Evolutionary conservation across 2,113 vertebrate genomes (phyloP).

Genomic region (Nothobranchius kuhntae): DNA sequence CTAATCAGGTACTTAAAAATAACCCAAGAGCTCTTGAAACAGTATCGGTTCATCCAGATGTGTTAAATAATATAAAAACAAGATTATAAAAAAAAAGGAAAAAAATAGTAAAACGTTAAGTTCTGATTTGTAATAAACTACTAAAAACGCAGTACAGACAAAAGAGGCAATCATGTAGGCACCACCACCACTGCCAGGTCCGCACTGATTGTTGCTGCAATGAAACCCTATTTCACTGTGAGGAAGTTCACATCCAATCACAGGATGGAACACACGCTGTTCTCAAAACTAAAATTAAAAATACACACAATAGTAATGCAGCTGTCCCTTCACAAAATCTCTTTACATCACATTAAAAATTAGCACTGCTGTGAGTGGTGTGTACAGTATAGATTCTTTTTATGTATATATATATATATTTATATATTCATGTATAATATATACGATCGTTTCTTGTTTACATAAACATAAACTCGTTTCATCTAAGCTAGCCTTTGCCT

Average conservation of each 20-base stretch:
- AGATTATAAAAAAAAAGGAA: conserved; percentile 38
- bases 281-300: conserved; percentile 18
- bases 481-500: conserved; percentile 87
- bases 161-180: conserved; percentile 59
- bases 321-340: conserved; percentile 78
- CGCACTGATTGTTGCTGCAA: conserved; percentile 78
- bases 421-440: conserved; percentile 74
- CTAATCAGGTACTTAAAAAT: conserved; percentile 42
- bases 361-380: conserved; percentile 69
- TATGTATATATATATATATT: conserved; percentile 66
- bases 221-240: conserved; percentile 72
- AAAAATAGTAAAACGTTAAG: conserved; percentile 50
- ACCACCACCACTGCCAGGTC: conserved; percentile 60
- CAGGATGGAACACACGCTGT: conserved; percentile 50
- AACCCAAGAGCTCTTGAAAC: conserved; percentile 40
- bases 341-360: conserved; percentile 77
- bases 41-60: conserved; percentile 45
- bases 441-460: conserved; percentile 76
- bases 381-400: conserved; percentile 73
- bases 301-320: conserved; percentile 64
- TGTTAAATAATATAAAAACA: conserved; percentile 60
- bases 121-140: conserved; percentile 52
- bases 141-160: conserved; percentile 53
- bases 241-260: conserved; percentile 68
- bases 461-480: conserved; percentile 78